These are phyloP conservation scores for Ylistrum balloti DNA, from an alignment of 1,140 invertebrate species.

Conservation along the genomic window DNA sequence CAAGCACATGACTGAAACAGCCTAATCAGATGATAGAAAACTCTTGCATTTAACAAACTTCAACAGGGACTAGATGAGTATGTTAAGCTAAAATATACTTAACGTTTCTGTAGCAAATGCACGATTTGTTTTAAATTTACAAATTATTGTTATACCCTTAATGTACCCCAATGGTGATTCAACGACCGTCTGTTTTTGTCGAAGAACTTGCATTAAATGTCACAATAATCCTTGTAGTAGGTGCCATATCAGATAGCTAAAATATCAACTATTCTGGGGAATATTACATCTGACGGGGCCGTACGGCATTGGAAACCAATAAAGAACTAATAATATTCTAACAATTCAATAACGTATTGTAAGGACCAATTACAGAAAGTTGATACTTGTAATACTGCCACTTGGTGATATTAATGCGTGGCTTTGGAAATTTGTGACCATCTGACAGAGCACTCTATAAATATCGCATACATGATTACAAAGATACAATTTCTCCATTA, in stretches of 20 bases:
- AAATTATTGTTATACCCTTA: not conserved
- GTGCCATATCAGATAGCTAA: conserved; percentile 38
- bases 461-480: not conserved
- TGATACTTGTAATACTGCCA: conserved; percentile 18
- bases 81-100: not conserved
- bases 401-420: conserved; percentile 6
- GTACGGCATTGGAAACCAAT: conserved; percentile 31
- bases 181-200: conserved; percentile 32
- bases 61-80: conserved; percentile 31
- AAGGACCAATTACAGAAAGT: conserved; percentile 16
- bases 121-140: not conserved
- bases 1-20: not conserved
- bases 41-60: conserved; percentile 17
- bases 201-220: conserved; percentile 39
- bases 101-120: not conserved
- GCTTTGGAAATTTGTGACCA: conserved; percentile 22
- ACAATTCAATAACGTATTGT: conserved; percentile 36
- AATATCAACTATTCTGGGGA: conserved; percentile 24
- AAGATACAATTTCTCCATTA: not conserved
- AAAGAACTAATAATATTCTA: conserved; percentile 40
- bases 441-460: conserved; percentile 15
- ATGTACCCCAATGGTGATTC: conserved; percentile 26
- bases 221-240: conserved; percentile 34
- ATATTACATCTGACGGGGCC: conserved; percentile 32
- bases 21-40: not conserved